Evolutionary conservation across 2,888 invertebrate species (phyloP).

Genomic region (Xylocampa areola): DNA sequence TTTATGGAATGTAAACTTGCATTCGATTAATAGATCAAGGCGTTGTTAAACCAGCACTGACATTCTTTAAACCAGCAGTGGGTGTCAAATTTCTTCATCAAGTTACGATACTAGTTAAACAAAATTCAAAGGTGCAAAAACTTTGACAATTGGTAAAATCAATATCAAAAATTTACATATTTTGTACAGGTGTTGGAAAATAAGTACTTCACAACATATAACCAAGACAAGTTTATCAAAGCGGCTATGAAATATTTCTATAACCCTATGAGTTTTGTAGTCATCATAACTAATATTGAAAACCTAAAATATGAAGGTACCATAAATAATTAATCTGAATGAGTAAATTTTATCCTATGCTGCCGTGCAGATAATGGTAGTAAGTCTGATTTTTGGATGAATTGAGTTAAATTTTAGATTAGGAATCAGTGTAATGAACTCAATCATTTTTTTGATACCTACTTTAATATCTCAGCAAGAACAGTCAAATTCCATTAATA

Average conservation of each 20-base stretch:
- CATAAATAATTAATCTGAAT: too few relatives aligned
- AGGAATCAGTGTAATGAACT: too few relatives aligned
- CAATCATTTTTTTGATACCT: too few relatives aligned
- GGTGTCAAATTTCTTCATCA: conserved; percentile 15
- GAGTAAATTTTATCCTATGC: too few relatives aligned
- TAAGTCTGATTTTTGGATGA: too few relatives aligned
- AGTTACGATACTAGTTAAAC: conserved; percentile 1
- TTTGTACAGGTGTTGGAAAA: conserved; percentile 8
- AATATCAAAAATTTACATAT: conserved; percentile 21
- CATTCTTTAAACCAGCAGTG: conserved; percentile 3
- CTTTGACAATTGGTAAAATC: conserved; percentile 16
- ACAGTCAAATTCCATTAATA: too few relatives aligned
- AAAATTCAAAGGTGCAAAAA: background rate
- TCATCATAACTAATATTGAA: too few relatives aligned
- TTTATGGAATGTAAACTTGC: background rate
- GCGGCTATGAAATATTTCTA: background rate
- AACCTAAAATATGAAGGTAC: too few relatives aligned
- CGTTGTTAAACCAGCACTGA: conserved; percentile 10
- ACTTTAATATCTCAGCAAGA: too few relatives aligned
- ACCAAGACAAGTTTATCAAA: background rate
- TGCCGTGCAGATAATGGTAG: too few relatives aligned
- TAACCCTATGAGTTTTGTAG: background rate
- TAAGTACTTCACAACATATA: background rate
- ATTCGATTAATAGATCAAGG: conserved; percentile 9
- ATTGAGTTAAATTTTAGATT: too few relatives aligned